Evolutionary conservation across 2,113 vertebrate genomes (phyloP).

Genomic region (Myotis lucifugus): DNA sequence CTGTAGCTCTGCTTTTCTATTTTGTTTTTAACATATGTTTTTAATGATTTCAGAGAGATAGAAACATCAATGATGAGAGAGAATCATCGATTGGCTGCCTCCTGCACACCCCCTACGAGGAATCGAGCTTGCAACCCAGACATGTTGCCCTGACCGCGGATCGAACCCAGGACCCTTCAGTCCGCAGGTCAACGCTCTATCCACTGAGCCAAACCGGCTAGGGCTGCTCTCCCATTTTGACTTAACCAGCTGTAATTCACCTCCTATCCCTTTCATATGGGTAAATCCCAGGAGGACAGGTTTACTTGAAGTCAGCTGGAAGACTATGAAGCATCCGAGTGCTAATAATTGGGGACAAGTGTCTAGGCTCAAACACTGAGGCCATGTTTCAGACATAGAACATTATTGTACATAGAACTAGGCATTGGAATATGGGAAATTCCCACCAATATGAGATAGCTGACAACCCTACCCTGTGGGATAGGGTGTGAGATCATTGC

Average conservation of each 20-base stretch:
- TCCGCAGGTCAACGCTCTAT: too few relatives aligned
- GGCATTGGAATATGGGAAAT: slow-evolving; percentile 54
- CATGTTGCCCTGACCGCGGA: too few relatives aligned
- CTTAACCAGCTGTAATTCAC: background rate
- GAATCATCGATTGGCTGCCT: too few relatives aligned
- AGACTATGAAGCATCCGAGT: background rate
- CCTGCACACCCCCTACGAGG: too few relatives aligned
- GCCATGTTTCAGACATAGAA: slow-evolving; percentile 30
- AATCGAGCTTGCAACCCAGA: too few relatives aligned
- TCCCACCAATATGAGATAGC: background rate
- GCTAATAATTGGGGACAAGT: slow-evolving; percentile 26
- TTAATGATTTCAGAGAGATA: too few relatives aligned
- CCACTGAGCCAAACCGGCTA: too few relatives aligned
- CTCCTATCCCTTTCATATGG: background rate
- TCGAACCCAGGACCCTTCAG: too few relatives aligned
- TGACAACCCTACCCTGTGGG: background rate
- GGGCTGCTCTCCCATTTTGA: background rate
- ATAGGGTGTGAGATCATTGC: slow-evolving; percentile 6
- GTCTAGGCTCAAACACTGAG: slow-evolving; percentile 43
- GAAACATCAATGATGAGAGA: too few relatives aligned
- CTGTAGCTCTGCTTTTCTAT: background rate
- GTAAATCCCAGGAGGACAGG: slow-evolving; percentile 35
- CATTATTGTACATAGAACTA: slow-evolving; percentile 44
- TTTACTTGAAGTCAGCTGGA: slow-evolving; percentile 34
- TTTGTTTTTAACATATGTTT: background rate